These are phyloP conservation scores for Silvanus unidentatus DNA, from an alignment of 2,888 invertebrate species.

Conservation along the genomic window DNA sequence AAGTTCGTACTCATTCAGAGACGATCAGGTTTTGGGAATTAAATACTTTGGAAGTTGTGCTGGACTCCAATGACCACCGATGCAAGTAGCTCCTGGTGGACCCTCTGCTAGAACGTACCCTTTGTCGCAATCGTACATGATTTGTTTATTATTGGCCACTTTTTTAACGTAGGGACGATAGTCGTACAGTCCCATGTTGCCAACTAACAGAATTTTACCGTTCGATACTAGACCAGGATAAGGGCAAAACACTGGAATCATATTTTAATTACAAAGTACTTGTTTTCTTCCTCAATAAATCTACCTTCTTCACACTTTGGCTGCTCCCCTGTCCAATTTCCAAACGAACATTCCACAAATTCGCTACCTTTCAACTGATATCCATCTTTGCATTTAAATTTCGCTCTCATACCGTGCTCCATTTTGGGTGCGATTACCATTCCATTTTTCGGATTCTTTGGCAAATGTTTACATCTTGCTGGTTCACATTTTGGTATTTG, in stretches of 20 bases:
- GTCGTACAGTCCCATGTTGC: slow-evolving; percentile 94
- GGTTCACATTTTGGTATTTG: slow-evolving; percentile 81
- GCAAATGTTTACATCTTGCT: slow-evolving; percentile 51
- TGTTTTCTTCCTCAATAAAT: slow-evolving; percentile 1
- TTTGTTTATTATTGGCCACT: slow-evolving; percentile 86
- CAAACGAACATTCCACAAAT: slow-evolving; percentile 84
- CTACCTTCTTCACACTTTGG: slow-evolving; percentile 78
- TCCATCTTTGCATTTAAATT: slow-evolving; percentile 91
- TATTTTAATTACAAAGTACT: slow-evolving; percentile 6
- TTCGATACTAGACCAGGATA: slow-evolving; percentile 86
- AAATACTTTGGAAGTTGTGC: slow-evolving; percentile 73
- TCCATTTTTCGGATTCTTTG: slow-evolving; percentile 75
- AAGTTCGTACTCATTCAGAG: slow-evolving; percentile 16
- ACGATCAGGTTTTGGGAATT: slow-evolving; percentile 10
- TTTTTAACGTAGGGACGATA: slow-evolving; percentile 90
- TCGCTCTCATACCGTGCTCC: slow-evolving; percentile 93
- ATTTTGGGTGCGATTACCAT: slow-evolving; percentile 96
- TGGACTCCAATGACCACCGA: slow-evolving; percentile 92
- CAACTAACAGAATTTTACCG: slow-evolving; percentile 86
- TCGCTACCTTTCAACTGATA: slow-evolving; percentile 67
- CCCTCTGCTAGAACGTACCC: slow-evolving; percentile 84
- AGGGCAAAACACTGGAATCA: slow-evolving; percentile 73
- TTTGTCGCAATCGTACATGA: slow-evolving; percentile 92
- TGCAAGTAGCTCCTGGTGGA: slow-evolving; percentile 89
- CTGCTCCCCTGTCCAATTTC: slow-evolving; percentile 87